phyloP scores from a whole-genome alignment of 2,888 invertebrate genomes.

The Amblyteles armatorius region DNA sequence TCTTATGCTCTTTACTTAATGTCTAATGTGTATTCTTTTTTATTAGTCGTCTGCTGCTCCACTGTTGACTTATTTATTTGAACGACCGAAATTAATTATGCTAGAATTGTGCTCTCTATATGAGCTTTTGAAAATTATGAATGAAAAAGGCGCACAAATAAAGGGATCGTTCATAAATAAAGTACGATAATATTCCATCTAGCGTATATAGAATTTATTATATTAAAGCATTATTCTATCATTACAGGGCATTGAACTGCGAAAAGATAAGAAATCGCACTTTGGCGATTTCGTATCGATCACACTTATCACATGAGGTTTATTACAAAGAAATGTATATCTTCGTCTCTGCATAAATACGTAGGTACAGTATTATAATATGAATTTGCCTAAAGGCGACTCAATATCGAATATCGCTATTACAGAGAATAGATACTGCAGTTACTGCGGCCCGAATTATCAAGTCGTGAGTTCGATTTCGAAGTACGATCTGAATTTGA shows the following conservation, averaged over 20 bases:
- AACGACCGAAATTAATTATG: not conserved
- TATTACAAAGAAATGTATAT: constrained; percentile 52
- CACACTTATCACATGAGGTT: constrained; percentile 61
- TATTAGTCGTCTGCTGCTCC: not conserved
- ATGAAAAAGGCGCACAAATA: not conserved
- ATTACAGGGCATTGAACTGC: constrained; percentile 29
- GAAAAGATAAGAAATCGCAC: not conserved
- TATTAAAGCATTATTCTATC: constrained; percentile 44
- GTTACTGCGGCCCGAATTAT: not conserved
- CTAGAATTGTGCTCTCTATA: not conserved
- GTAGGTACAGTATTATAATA: constrained; percentile 38
- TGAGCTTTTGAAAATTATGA: not conserved
- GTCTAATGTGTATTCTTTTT: not conserved
- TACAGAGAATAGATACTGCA: not conserved
- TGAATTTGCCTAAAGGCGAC: constrained; percentile 34
- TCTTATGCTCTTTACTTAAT: constrained; percentile 1
- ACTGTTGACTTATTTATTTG: constrained; percentile 29
- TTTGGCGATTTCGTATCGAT: constrained; percentile 30
- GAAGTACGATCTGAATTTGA: not conserved
- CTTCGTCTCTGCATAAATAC: constrained; percentile 24
- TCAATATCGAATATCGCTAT: constrained; percentile 14
- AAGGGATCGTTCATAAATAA: constrained; percentile 34
- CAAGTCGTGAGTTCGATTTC: not conserved
- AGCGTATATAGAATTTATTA: constrained; percentile 41
- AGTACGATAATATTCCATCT: constrained; percentile 22